Base-by-base conservation (phyloP, 2,113 vertebrate genomes). In the Tachysurus fulvidraco region DNA sequence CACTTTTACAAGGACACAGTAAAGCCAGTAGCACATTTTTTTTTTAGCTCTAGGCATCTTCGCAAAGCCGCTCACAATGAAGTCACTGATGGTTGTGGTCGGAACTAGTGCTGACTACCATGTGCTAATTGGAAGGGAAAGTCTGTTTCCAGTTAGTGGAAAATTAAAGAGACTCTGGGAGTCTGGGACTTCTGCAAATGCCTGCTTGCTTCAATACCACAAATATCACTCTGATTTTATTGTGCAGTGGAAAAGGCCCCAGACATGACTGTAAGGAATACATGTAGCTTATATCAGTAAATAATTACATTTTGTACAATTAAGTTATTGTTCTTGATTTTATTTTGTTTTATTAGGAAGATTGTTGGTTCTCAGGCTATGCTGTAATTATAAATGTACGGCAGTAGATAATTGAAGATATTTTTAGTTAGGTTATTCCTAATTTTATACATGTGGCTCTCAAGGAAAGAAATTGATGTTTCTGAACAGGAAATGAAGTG, bases 151-250 rank as follows among this genome's bases (percentile, higher is more conserved):
- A 90, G 92, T 93, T 92, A 93, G 89, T 76, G 67, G 80, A 78
- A 85, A 87, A 87, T 92, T 91, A 94, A 92, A 94, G 93, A 88
- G 92, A 91, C 91, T 91, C 77, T 90, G 92, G 89, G 92, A 90
- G 88, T 86, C 84, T 82, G 83, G 74, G 84, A 64, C 52, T 69
- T 78, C 52, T 87, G 41, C 50, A 85, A 88, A 74, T 81, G 59
- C 9, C 46, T 67, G 46, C 78, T 88, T 81, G 67, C 65, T 76
- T 25, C 46, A 86, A 88, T 89, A 87, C 71, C 86, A 90, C 89
- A 91, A 88, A 91, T 87, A 87, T 88, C 87, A 85, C 85, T 85
- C 64, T 84, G 84, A 83, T 91, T 94, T 94, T 93, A 94, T 90
- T 83, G 91, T 84, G 78, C 57, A 87, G 57, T 59, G 85, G 89